A percentile compares a stretch with the other conserved stretches of the same genome.
Conservation (phyloP, 1,140 invertebrate species). For the Centruroides sculpturatus region DNA sequence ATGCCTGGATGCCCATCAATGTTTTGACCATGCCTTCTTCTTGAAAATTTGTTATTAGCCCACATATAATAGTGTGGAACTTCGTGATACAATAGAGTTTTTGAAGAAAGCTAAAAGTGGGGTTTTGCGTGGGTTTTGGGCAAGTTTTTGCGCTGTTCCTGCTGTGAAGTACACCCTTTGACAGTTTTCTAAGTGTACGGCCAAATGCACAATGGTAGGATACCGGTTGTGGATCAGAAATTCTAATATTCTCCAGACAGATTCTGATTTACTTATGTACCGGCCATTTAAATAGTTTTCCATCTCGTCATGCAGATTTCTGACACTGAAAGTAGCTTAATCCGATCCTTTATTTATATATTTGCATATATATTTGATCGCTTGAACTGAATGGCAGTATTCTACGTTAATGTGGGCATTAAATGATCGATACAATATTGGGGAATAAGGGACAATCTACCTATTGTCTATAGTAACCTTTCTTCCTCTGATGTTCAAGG, state of each 20-base stretch:
- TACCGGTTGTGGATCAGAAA: too few relatives aligned
- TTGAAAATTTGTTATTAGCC: neutral
- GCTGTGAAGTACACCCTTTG: too few relatives aligned
- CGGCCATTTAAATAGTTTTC: neutral
- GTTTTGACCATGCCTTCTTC: neutral
- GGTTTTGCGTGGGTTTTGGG: too few relatives aligned
- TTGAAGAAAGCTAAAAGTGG: too few relatives aligned
- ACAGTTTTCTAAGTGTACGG: too few relatives aligned
- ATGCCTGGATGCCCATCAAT: neutral
- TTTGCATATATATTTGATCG: neutral
- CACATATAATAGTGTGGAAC: neutral
- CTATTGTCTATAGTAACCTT: neutral
- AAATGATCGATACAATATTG: neutral
- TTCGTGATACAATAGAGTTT: neutral
- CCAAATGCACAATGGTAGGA: too few relatives aligned
- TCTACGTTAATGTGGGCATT: neutral
- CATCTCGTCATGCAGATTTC: neutral
- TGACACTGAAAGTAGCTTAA: neutral
- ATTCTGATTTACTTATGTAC: too few relatives aligned
- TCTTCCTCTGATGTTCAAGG: too few relatives aligned
- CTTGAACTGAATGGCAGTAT: neutral
- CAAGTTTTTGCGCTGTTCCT: too few relatives aligned
- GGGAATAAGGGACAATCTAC: neutral
- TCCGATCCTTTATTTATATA: neutral
- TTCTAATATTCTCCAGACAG: too few relatives aligned